Evolutionary conservation across 2,797 vertebrate species (phyloP).

Genomic region (Iguana delicatissima): DNA sequence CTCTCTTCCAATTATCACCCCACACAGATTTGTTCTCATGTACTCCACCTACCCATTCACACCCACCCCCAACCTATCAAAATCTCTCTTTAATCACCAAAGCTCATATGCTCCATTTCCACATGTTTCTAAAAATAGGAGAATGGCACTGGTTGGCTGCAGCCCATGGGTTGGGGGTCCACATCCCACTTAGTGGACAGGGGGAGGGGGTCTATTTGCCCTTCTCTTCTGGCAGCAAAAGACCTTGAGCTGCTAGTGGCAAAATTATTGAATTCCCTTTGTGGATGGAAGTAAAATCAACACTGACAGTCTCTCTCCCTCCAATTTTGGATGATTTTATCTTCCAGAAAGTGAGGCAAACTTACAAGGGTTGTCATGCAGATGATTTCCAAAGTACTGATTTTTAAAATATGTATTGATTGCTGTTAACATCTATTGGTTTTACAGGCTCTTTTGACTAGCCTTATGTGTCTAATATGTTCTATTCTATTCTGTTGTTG

Average conservation of each 20-base stretch:
- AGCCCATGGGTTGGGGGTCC: neutral
- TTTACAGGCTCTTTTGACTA: too few species aligned
- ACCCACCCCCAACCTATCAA: neutral
- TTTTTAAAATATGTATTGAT: too few species aligned
- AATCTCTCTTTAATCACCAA: neutral
- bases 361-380: too few species aligned
- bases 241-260: neutral
- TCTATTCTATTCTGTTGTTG: too few species aligned
- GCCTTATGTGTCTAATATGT: too few species aligned
- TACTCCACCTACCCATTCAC: neutral
- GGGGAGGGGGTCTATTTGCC: neutral
- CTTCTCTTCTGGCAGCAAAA: neutral
- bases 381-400: too few species aligned
- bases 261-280: neutral
- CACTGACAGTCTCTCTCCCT: too few species aligned
- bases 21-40: neutral
- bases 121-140: neutral
- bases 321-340: too few species aligned
- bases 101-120: neutral
- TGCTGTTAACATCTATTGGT: too few species aligned
- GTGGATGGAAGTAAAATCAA: neutral
- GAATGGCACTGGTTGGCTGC: neutral
- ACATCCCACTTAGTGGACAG: too few species aligned
- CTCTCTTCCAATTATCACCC: neutral
- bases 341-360: neutral